A percentile compares a stretch with the other conserved stretches of the same genome.
phyloP scores from a whole-genome alignment of 2,888 invertebrate genomes.

The Nephrotoma appendiculata region DNA sequence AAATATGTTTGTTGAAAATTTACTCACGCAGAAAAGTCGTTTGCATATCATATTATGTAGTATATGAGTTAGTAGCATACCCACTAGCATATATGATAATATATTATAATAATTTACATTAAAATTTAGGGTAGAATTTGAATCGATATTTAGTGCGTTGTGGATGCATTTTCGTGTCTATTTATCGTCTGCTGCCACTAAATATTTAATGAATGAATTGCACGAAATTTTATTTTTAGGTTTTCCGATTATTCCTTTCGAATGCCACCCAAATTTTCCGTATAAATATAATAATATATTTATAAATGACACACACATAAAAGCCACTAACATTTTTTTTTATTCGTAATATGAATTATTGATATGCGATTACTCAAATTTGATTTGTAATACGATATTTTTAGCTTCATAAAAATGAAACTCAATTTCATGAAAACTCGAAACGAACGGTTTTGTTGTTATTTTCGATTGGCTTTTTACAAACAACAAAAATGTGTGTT shows the following conservation, averaged over 20 bases:
- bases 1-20: neutral
- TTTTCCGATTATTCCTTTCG: neutral
- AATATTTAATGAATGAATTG: neutral
- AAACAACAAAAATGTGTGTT: neutral
- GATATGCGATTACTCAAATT: neutral
- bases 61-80: neutral
- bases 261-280: neutral
- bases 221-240: neutral
- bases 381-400: neutral
- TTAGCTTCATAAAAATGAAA: neutral
- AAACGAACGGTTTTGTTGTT: neutral
- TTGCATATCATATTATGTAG: neutral
- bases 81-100: neutral
- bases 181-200: neutral
- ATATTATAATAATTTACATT: neutral
- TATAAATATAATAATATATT: neutral
- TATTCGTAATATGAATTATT: neutral
- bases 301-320: neutral
- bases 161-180: neutral
- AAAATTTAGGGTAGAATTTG: neutral
- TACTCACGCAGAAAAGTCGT: neutral
- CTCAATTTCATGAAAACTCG: neutral
- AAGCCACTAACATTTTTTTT: neutral
- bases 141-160: neutral
- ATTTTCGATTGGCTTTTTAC: neutral